Conservation (phyloP, 2,888 invertebrate genomes). For the Nomada hirtipes region DNA sequence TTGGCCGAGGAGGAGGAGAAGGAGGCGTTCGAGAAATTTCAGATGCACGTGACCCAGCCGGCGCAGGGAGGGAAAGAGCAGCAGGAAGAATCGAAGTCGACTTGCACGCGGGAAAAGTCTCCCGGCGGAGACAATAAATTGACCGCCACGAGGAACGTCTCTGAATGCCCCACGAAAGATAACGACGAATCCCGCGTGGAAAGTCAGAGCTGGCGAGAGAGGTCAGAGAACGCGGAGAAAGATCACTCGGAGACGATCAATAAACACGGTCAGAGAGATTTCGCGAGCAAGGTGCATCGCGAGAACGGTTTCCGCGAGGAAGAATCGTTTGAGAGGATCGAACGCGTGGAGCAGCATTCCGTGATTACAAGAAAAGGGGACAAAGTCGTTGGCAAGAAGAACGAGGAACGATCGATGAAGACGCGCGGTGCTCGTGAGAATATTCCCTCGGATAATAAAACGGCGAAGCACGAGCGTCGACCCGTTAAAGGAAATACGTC, state of each 20-base stretch:
- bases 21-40: constrained; percentile 69
- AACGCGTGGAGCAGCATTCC: constrained; percentile 45
- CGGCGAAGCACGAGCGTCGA: background rate
- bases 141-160: background rate
- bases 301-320: constrained; percentile 68
- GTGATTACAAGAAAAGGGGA: constrained; percentile 30
- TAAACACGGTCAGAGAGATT: constrained; percentile 68
- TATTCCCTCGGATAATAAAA: background rate
- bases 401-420: constrained; percentile 24
- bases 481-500: background rate
- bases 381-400: background rate
- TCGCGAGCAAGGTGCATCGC: constrained; percentile 48
- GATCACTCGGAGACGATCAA: constrained; percentile 66
- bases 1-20: constrained; percentile 77
- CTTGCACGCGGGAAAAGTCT: background rate
- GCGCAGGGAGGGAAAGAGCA: background rate
- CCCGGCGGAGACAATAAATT: background rate
- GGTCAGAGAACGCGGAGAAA: constrained; percentile 63
- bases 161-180: background rate
- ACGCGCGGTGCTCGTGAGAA: no score
- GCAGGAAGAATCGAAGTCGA: background rate
- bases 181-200: constrained; percentile 21
- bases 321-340: constrained; percentile 65
- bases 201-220: constrained; percentile 74
- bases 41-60: constrained; percentile 44